Evolutionary conservation across 2,113 vertebrate species (phyloP), one percentile per base, ranked within the genome.

Genomic region (Calypte anna): DNA sequence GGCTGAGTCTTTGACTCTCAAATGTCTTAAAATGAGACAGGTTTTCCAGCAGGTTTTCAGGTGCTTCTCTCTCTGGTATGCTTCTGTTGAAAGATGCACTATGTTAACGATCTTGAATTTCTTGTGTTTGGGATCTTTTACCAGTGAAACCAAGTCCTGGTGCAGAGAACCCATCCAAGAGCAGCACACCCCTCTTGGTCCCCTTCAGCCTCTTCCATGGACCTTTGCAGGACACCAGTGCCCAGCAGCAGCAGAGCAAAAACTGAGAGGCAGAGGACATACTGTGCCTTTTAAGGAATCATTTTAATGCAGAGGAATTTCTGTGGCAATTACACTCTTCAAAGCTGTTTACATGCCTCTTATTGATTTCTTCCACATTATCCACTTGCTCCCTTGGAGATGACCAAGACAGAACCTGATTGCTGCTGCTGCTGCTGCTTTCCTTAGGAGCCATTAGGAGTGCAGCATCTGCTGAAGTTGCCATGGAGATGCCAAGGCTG

Each of bases 401-500:
- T 92, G 93, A 73, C 94, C 93, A 27, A 82, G 94, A 36, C 68
- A 90, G 84, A 76, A 90, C 89, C 61, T 73, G 91, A 95, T 92
- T 83, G 55, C 33, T 79, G 69, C 27, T 83, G 55, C 33, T 79
- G 69, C 27, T 57, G 66, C 77, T 95, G 66, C 86, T 73, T 12
- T 40, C 40, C 40, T 40, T 40, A 40, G 40, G 40, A 40, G 40
- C 40, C 40, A 40, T 40, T 40, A 44, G 82, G 80, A 88, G 74
- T 13, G 23, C 2, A 0, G 33, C 3, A 1, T 91, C 94, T 10
- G 33, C 72, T 83, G 81, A 55, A 10, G 96, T 98, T 98, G 95
- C 97, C 95, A 96, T 97, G 97, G 97, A 76, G 83, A 98, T 86
- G 84, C 78, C 93, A 70, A 76, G 91, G 91, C 90, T 89, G 55